phyloP scores from a whole-genome alignment of 2,113 vertebrate species.

The Leptobrachium ailaonicum region DNA sequence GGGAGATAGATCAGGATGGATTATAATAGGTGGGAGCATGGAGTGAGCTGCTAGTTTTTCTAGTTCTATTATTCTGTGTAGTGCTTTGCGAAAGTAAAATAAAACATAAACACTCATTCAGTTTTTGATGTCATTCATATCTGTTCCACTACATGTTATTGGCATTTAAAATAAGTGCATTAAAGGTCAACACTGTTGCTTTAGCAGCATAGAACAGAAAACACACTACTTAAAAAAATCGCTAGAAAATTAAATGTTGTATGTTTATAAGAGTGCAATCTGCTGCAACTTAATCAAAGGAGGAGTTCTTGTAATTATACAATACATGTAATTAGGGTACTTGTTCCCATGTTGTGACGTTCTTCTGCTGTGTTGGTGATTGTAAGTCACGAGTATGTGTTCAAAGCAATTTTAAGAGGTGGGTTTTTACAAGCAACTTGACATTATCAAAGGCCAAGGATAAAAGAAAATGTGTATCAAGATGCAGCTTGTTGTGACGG shows the following conservation, averaged over 20 bases:
- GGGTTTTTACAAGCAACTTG: conserved; percentile 28
- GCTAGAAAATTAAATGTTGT: not conserved
- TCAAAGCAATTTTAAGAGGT: conserved; percentile 23
- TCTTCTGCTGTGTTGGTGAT: not conserved
- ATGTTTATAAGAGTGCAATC: not conserved
- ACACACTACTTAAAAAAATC: not conserved
- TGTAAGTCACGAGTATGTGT: not conserved
- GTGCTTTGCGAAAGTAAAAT: too few species aligned
- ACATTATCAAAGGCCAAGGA: conserved; percentile 33
- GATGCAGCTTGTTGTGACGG: not conserved
- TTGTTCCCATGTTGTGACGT: conserved; percentile 6
- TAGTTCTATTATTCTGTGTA: too few species aligned
- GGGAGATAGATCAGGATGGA: too few species aligned
- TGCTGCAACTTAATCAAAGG: not conserved
- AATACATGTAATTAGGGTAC: not conserved
- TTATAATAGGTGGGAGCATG: too few species aligned
- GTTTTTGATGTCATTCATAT: too few species aligned
- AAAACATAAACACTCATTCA: too few species aligned
- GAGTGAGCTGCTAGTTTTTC: too few species aligned
- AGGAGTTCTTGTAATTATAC: conserved; percentile 4
- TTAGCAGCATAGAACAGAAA: not conserved
- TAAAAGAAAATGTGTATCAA: conserved; percentile 7
- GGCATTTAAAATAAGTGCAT: too few species aligned
- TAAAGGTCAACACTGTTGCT: too few species aligned
- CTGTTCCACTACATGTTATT: too few species aligned